Evolutionary conservation across 2,888 invertebrate species (phyloP).

Genomic region (Sesamia inferens): DNA sequence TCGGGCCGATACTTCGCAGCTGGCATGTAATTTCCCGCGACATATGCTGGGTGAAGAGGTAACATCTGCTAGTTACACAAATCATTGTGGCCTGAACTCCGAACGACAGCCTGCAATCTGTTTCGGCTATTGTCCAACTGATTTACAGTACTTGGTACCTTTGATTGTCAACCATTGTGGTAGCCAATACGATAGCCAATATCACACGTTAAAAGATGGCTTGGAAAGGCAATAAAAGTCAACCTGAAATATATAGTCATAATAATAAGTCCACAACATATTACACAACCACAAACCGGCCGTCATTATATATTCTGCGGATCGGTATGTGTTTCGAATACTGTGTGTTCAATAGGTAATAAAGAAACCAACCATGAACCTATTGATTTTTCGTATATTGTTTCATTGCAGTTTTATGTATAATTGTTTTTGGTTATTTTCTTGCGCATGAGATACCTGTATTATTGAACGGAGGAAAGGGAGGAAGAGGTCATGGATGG

Average conservation of each 20-base stretch:
- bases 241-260: background rate
- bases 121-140: conserved; percentile 49
- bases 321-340: background rate
- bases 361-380: too few species aligned
- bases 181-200: conserved; percentile 6
- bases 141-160: conserved; percentile 48
- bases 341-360: background rate
- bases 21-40: conserved; percentile 61
- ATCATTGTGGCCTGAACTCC: conserved; percentile 59
- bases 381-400: too few species aligned
- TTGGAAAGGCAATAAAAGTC: background rate
- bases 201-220: background rate
- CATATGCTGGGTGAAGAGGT: conserved; percentile 41
- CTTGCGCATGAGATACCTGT: background rate
- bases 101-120: conserved; percentile 62
- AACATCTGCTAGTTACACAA: conserved; percentile 62
- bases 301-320: background rate
- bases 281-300: background rate
- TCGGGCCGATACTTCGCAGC: conserved; percentile 31
- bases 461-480: background rate
- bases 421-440: conserved; percentile 40
- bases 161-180: conserved; percentile 30
- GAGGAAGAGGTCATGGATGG: background rate
- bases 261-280: background rate
- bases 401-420: too few species aligned